Evolutionary conservation across 2,888 invertebrate genomes (phyloP).

Genomic region (Panzeria rudis): DNA sequence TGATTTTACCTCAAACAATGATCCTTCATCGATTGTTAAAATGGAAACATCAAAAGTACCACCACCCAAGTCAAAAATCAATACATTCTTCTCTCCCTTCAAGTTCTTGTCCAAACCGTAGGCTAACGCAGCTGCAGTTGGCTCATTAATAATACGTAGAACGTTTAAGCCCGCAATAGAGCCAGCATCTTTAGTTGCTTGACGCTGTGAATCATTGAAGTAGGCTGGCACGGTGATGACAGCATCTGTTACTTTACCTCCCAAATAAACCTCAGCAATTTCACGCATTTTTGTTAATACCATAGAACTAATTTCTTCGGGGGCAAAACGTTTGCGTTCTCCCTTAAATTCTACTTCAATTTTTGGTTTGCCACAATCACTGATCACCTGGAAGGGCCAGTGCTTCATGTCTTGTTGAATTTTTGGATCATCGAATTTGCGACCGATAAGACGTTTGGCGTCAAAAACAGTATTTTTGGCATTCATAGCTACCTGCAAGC

Average conservation of each 20-base stretch:
- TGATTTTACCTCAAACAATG: slow-evolving; percentile 91
- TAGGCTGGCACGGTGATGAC: slow-evolving; percentile 94
- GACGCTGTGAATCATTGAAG: slow-evolving; percentile 92
- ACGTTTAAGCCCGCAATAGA: slow-evolving; percentile 93
- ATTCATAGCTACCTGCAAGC: slow-evolving; percentile 89
- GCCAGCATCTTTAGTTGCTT: slow-evolving; percentile 96
- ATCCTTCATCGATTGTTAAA: slow-evolving; percentile 93
- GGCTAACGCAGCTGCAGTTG: slow-evolving; percentile 94
- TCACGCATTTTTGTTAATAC: slow-evolving; percentile 93
- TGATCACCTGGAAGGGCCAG: slow-evolving; percentile 90
- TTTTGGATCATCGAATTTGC: slow-evolving; percentile 90
- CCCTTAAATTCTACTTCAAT: slow-evolving; percentile 90
- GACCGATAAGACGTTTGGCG: slow-evolving; percentile 93
- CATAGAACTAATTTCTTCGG: slow-evolving; percentile 94
- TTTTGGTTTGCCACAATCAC: slow-evolving; percentile 89
- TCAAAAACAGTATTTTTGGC: slow-evolving; percentile 92
- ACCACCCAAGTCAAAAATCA: slow-evolving; percentile 92
- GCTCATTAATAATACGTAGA: slow-evolving; percentile 94
- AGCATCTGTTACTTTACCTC: slow-evolving; percentile 89
- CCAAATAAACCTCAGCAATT: slow-evolving; percentile 90
- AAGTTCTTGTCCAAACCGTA: slow-evolving; percentile 92
- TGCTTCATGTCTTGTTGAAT: slow-evolving; percentile 92
- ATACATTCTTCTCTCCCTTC: slow-evolving; percentile 89
- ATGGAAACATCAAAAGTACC: slow-evolving; percentile 97
- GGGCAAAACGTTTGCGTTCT: slow-evolving; percentile 90